These are phyloP conservation scores for Stomatorhinus ivindoensis DNA, from an alignment of 2,113 vertebrate genomes.

Conservation along the genomic window DNA sequence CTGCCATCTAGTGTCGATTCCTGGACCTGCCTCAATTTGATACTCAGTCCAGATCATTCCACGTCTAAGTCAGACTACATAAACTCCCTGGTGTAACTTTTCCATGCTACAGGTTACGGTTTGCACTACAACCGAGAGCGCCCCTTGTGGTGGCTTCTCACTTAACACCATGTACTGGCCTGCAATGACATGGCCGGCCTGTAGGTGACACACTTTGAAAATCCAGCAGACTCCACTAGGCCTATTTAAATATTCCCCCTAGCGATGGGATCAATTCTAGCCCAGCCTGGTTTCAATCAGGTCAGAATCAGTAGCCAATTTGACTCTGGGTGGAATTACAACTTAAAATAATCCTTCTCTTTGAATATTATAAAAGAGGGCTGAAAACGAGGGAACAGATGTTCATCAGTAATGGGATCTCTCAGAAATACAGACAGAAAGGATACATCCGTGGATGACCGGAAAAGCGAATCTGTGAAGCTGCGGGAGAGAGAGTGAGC, in stretches of 20 bases:
- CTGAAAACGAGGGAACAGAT: neutral
- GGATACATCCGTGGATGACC: constrained; percentile 96
- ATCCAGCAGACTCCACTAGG: neutral
- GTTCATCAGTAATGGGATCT: neutral
- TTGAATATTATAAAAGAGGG: neutral
- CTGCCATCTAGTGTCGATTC: neutral
- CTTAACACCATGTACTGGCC: neutral
- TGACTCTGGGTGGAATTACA: neutral
- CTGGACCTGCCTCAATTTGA: neutral
- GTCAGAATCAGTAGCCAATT: neutral
- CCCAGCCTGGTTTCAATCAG: neutral
- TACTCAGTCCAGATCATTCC: neutral
- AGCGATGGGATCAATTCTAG: neutral
- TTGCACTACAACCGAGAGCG: neutral
- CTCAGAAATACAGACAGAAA: constrained; percentile 40
- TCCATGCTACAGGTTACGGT: neutral
- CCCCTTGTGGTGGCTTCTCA: neutral
- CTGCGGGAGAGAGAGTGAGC: constrained; percentile 47
- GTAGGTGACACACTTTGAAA: neutral
- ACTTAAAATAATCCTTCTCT: neutral
- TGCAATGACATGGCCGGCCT: neutral
- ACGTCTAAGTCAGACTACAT: neutral
- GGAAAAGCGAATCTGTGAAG: constrained; percentile 85
- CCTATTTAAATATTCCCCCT: neutral
- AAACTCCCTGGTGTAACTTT: neutral